A percentile compares a stretch with the other conserved stretches of the same genome.
Conservation (phyloP, 2,113 vertebrate species). For the Festucalex cinctus region DNA sequence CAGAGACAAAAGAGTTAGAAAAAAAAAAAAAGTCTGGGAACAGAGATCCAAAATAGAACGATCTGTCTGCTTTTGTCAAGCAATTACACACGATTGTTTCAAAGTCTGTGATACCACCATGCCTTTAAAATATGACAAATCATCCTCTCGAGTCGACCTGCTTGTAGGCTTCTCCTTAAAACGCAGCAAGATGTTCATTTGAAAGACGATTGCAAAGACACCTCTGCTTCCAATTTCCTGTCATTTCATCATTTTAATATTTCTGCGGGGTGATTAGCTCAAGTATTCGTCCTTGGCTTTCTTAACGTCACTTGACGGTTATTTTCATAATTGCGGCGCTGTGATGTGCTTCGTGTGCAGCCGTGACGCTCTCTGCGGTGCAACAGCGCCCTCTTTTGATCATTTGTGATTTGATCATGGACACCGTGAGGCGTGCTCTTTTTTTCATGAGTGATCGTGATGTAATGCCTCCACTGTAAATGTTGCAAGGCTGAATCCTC, state of each 20-base stretch:
- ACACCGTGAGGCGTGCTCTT: slow-evolving; percentile 14
- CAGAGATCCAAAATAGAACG: slow-evolving; percentile 40
- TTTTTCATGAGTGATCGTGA: not conserved
- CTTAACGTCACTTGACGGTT: slow-evolving; percentile 67
- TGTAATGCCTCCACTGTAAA: slow-evolving; percentile 1
- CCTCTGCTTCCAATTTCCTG: slow-evolving; percentile 61
- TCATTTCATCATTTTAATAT: slow-evolving; percentile 72
- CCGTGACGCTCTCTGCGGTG: slow-evolving; percentile 29
- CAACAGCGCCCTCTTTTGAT: slow-evolving; percentile 72
- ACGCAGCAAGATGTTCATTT: slow-evolving; percentile 46
- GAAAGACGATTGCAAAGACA: slow-evolving; percentile 38
- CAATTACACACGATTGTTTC: slow-evolving; percentile 40
- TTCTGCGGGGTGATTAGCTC: slow-evolving; percentile 70
- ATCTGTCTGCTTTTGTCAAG: slow-evolving; percentile 45
- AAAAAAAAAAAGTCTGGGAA: slow-evolving; percentile 2
- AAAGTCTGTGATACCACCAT: slow-evolving; percentile 31
- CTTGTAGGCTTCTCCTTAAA: slow-evolving; percentile 29
- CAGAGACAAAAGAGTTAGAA: slow-evolving; percentile 12
- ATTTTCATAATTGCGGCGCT: slow-evolving; percentile 59
- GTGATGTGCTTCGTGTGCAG: slow-evolving; percentile 24
- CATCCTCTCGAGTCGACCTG: slow-evolving; percentile 31
- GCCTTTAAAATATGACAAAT: slow-evolving; percentile 48
- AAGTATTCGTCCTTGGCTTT: slow-evolving; percentile 73
- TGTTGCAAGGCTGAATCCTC: not conserved
- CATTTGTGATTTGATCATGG: slow-evolving; percentile 36